phyloP scores from a whole-genome alignment of 2,888 invertebrate genomes.

The Tenthredo mesomela region DNA sequence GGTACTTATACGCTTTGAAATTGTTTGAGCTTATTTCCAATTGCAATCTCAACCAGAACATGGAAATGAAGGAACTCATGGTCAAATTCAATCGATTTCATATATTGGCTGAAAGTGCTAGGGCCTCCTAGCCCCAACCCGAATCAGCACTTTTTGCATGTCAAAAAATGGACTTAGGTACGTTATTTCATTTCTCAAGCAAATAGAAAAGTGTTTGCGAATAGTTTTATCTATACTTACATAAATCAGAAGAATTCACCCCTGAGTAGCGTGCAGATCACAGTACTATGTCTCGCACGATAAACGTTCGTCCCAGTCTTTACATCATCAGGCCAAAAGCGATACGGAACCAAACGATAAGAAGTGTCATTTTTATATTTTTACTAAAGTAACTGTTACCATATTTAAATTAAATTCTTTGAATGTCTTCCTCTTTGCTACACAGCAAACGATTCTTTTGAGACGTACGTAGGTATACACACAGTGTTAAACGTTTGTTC shows the following conservation, averaged over 20 bases:
- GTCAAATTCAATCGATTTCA: not conserved
- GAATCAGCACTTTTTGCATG: not conserved
- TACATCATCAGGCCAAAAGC: not conserved
- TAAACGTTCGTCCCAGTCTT: not conserved
- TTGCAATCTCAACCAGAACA: not conserved
- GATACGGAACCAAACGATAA: not conserved
- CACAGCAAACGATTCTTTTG: not conserved
- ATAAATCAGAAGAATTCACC: not conserved
- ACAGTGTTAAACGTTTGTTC: not conserved
- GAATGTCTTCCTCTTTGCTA: not conserved
- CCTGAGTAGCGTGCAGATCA: not conserved
- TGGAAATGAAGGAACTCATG: not conserved
- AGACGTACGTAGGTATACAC: not conserved
- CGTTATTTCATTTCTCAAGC: not conserved
- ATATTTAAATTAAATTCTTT: not conserved
- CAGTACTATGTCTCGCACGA: not conserved
- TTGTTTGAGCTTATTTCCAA: not conserved
- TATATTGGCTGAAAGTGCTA: too few species aligned
- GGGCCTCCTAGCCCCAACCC: not conserved
- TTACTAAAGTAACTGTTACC: not conserved
- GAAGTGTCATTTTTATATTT: not conserved
- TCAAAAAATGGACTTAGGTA: not conserved
- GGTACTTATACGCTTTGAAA: not conserved
- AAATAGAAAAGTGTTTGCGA: not conserved
- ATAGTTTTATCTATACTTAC: not conserved